phyloP scores from a whole-genome alignment of 2,113 vertebrate species.

The Protomyctophum bolini region DNA sequence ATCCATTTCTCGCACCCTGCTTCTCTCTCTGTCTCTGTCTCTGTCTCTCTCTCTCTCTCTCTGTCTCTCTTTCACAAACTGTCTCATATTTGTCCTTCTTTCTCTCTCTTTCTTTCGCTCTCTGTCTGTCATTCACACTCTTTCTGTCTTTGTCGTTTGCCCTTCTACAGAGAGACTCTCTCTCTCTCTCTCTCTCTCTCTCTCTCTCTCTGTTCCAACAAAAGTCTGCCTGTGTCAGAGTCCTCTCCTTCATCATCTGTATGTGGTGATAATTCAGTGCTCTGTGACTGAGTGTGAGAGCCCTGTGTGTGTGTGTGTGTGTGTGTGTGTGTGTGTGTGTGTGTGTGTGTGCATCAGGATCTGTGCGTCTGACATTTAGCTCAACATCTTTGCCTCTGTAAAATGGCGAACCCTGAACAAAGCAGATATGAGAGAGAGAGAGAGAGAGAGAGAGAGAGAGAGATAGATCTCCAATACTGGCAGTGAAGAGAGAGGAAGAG shows the following conservation, averaged over 20 bases:
- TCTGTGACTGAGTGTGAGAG: background rate
- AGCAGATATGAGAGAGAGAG: conserved; percentile 24
- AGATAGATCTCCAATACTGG: conserved; percentile 11
- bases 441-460: conserved; percentile 2
- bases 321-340: background rate
- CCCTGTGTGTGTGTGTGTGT: background rate
- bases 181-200: conserved; percentile 3
- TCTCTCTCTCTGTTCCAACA: conserved; percentile 25
- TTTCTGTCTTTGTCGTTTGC: background rate
- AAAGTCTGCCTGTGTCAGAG: background rate
- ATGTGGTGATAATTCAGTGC: background rate
- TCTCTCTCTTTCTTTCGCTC: background rate
- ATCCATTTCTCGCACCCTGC: conserved; percentile 21
- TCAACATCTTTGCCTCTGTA: conserved; percentile 24
- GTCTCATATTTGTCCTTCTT: no score
- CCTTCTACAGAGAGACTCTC: background rate
- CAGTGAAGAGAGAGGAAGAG: conserved; percentile 7
- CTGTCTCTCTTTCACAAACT: background rate
- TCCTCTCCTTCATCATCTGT: background rate
- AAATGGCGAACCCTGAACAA: conserved; percentile 50
- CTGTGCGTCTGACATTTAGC: conserved; percentile 33
- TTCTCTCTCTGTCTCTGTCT: conserved; percentile 25
- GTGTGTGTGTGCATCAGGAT: conserved; percentile 25
- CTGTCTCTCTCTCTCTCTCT: background rate
- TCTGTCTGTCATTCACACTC: background rate